These are phyloP conservation scores for Centropristis striata DNA, from an alignment of 2,113 vertebrate genomes.

Conservation along the genomic window DNA sequence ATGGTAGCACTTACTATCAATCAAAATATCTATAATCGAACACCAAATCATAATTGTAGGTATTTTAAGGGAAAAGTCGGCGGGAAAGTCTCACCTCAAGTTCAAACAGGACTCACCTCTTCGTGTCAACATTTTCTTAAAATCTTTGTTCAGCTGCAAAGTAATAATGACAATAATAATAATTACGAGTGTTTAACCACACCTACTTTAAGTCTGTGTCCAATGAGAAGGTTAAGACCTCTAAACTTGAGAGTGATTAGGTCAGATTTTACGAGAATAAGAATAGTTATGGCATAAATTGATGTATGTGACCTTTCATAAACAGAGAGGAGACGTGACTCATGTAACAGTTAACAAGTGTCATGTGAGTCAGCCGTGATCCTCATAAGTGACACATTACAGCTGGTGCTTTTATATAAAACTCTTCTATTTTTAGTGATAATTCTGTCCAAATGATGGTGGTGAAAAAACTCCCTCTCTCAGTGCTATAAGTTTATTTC, in stretches of 20 bases:
- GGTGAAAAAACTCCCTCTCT: background rate
- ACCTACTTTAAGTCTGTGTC: slow-evolving; percentile 29
- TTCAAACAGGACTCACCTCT: slow-evolving; percentile 47
- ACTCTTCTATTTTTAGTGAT: background rate
- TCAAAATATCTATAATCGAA: background rate
- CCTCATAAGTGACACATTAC: background rate
- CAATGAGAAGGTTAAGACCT: slow-evolving; percentile 46
- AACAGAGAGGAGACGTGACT: slow-evolving; percentile 20
- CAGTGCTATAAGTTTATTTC: background rate
- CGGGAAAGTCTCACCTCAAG: too few relatives aligned
- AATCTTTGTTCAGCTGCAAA: slow-evolving; percentile 33
- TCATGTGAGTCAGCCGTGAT: slow-evolving; percentile 45
- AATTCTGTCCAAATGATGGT: too few relatives aligned
- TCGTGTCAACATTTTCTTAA: slow-evolving; percentile 20
- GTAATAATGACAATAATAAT: slow-evolving; percentile 36
- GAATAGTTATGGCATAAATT: slow-evolving; percentile 52
- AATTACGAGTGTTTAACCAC: slow-evolving; percentile 25
- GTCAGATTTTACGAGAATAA: slow-evolving; percentile 74
- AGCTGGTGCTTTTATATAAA: background rate
- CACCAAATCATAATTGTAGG: background rate
- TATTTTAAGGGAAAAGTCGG: background rate
- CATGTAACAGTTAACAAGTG: slow-evolving; percentile 17
- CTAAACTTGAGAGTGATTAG: slow-evolving; percentile 40
- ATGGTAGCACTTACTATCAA: background rate
- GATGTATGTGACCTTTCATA: slow-evolving; percentile 33